A percentile compares a stretch with the other conserved stretches of the same genome.
phyloP scores from a whole-genome alignment of 2,797 vertebrate species.

The Gobio occitaniae region DNA sequence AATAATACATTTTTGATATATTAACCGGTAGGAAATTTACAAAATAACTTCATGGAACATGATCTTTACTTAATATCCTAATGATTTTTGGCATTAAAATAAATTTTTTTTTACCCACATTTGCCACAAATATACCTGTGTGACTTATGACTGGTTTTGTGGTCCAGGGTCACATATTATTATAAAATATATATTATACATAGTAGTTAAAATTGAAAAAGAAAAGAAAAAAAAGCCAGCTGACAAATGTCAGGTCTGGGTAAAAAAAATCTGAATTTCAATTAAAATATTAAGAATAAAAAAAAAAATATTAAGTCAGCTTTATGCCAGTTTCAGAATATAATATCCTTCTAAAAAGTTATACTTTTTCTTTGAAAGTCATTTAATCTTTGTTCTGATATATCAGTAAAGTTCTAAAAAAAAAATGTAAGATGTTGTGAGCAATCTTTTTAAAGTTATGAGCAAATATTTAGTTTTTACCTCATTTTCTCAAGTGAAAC shows the following conservation, averaged over 20 bases:
- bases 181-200: neutral
- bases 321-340: neutral
- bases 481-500: neutral
- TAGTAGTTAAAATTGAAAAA: neutral
- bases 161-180: too few species aligned
- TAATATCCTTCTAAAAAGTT: neutral
- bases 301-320: neutral
- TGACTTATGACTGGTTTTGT: too few species aligned
- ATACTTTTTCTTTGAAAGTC: neutral
- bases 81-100: too few species aligned
- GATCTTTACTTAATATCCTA: too few species aligned
- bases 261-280: neutral
- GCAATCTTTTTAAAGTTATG: too few species aligned
- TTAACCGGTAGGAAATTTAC: too few species aligned
- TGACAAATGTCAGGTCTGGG: neutral
- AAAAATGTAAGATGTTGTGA: neutral
- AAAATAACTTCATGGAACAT: too few species aligned
- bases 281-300: neutral
- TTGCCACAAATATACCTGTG: too few species aligned
- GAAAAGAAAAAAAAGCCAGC: too few species aligned
- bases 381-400: neutral
- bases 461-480: neutral
- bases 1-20: too few species aligned
- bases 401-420: neutral
- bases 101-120: too few species aligned